Evolutionary conservation across 1,140 invertebrate genomes (phyloP).

Genomic region (Drosophila tristis): DNA sequence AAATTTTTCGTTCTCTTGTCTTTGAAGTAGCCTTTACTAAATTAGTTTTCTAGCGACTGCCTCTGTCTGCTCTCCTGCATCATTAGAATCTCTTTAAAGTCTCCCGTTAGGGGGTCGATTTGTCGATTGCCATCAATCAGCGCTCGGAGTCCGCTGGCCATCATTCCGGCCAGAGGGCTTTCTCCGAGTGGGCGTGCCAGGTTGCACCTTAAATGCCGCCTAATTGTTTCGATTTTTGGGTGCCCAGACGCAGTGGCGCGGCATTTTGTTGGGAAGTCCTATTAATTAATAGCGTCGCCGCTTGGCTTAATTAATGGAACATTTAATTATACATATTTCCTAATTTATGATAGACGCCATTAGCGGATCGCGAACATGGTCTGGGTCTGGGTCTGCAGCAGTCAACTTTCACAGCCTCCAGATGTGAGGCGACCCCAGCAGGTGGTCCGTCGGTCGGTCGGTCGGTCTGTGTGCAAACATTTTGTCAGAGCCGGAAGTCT

Average conservation of each 20-base stretch:
- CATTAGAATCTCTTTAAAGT: conserved; percentile 5
- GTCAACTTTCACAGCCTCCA: conserved; percentile 65
- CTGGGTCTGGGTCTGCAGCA: neutral
- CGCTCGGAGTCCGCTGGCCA: conserved; percentile 30
- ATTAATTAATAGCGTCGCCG: conserved; percentile 71
- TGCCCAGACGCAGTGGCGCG: conserved; percentile 49
- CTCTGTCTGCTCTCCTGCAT: too few relatives aligned
- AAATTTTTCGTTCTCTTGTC: neutral
- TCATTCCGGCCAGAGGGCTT: conserved; percentile 46
- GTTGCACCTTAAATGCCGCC: conserved; percentile 74
- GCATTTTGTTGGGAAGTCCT: conserved; percentile 64
- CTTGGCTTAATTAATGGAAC: conserved; percentile 65
- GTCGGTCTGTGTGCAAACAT: neutral
- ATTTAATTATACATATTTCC: conserved; percentile 75
- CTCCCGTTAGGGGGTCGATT: conserved; percentile 12
- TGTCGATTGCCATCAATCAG: conserved; percentile 74
- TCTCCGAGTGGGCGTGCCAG: conserved; percentile 48
- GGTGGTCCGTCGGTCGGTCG: conserved; percentile 17
- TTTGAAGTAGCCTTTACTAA: too few relatives aligned
- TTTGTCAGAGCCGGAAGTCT: neutral
- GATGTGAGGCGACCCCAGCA: conserved; percentile 16
- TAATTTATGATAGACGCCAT: conserved; percentile 54
- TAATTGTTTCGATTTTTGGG: conserved; percentile 68
- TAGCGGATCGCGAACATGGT: conserved; percentile 49
- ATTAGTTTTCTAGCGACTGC: too few relatives aligned